Percentiles rank a stretch among this genome's conserved stretches.
Evolutionary conservation across 2,113 vertebrate genomes (phyloP).

Genomic region (Labeo rohita): DNA sequence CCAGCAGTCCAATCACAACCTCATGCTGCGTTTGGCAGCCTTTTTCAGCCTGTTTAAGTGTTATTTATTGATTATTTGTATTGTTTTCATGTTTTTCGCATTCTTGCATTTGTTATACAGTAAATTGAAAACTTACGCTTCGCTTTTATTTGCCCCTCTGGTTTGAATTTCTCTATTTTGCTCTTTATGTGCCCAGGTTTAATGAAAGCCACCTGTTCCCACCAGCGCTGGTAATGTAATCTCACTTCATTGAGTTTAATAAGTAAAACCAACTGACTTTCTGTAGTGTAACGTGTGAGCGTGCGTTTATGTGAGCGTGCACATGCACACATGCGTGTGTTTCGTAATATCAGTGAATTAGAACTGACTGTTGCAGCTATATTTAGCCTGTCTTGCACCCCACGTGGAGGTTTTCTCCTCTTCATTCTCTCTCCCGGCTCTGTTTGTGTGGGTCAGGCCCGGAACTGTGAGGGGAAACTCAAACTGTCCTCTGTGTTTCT

Average conservation of each 20-base stretch:
- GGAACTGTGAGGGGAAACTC: constrained; percentile 51
- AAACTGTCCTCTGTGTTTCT: constrained; percentile 62
- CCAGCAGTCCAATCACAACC: neutral
- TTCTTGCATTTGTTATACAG: neutral
- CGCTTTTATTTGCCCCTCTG: neutral
- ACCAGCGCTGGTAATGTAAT: constrained; percentile 70
- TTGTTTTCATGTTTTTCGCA: neutral
- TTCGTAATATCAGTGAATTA: constrained; percentile 59
- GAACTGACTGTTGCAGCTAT: constrained; percentile 62
- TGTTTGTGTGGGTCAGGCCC: constrained; percentile 53
- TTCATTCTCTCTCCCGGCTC: constrained; percentile 33
- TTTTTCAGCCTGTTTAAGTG: neutral
- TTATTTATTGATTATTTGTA: constrained; percentile 14
- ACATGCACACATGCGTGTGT: constrained; percentile 43
- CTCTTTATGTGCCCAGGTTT: constrained; percentile 62
- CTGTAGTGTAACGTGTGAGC: constrained; percentile 50
- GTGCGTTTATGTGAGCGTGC: constrained; percentile 54
- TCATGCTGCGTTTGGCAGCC: neutral
- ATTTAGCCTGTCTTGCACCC: constrained; percentile 55
- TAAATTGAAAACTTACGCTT: neutral
- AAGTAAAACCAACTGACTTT: constrained; percentile 69
- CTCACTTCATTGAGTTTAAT: constrained; percentile 71
- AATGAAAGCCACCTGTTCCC: constrained; percentile 70
- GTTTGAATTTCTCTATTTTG: constrained; percentile 51
- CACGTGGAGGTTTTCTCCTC: neutral